Base-by-base conservation (phyloP, 2,888 invertebrate species). In the Lasioglossum oenotherae region DNA sequence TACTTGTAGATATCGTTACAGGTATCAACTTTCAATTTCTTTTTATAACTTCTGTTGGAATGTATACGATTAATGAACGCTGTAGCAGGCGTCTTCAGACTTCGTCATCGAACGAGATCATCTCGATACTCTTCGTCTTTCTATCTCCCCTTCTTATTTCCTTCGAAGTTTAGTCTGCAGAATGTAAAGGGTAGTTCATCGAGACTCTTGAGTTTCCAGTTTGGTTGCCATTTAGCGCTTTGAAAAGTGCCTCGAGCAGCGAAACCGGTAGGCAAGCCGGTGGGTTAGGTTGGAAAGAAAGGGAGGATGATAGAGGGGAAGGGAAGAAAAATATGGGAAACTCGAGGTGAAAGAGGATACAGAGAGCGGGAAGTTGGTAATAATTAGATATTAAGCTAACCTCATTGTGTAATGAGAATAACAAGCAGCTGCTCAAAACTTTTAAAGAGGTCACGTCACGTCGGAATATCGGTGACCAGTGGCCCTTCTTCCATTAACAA, bases 141-240 rank as follows among this genome's bases (percentile, higher is more conserved):
- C 76, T 27, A 31, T 81, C 81, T 74, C 31, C 64, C n/a, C 74
- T 75, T 38, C 78, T 81, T 88, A 82, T 87, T 90, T 81, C 69
- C 74, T 57, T 73, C 69, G 38, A 90, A 89, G 89, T 89, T 88
- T 73, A 72, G 72, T 53, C 78, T 71, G 57, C 46, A 41, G 53
- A 83, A 87, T 78, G 83, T 57, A 81, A 85, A 84, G 82, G 82
- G 74, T 74, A 79, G 81, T 60, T 84, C 81, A 86, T 80, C 78
- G 87, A 85, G 87, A 90, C 83, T 87, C 82, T 85, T 77, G 88
- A 92, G 89, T 91, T 92, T 89, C 82, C 84, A 84, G 82, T 82
- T 86, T 88, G 84, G 74, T 81, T 86, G 88, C 89, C 88, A 92
- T 90, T 91, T 92, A 92, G 86, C 84, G 86, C 80, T 85, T 84